phyloP scores from a whole-genome alignment of 2,888 invertebrate species.

The Nephrotoma guestfalica region DNA sequence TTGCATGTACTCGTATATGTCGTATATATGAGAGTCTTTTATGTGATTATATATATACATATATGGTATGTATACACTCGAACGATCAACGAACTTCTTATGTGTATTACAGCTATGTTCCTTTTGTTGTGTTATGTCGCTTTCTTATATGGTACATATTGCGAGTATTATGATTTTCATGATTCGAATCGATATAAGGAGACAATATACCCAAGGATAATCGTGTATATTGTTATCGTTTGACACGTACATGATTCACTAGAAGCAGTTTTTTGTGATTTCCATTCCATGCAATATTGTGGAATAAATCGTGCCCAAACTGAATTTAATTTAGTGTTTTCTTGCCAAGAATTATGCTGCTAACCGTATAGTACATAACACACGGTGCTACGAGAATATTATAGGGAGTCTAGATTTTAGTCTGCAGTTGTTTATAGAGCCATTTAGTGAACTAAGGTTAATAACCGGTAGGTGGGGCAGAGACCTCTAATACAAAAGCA shows the following conservation, averaged over 20 bases:
- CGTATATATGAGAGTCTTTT: background rate
- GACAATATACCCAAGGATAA: background rate
- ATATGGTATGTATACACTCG: background rate
- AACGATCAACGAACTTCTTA: background rate
- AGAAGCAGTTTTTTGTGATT: background rate
- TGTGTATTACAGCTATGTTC: background rate
- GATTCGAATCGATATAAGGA: background rate
- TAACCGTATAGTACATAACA: background rate
- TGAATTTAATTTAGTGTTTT: background rate
- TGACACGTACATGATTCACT: background rate
- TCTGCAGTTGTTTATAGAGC: background rate
- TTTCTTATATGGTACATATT: background rate
- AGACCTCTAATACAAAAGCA: too few species aligned
- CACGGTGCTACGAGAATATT: background rate
- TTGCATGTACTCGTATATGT: background rate
- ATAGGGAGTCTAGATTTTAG: background rate
- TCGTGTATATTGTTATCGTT: background rate
- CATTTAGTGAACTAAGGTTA: too few species aligned
- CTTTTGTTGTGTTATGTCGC: background rate
- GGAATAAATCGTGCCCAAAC: background rate
- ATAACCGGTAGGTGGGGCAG: too few species aligned
- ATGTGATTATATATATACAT: background rate
- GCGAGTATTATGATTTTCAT: background rate
- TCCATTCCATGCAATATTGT: background rate
- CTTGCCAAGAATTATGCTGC: background rate